Percentiles rank a stretch among this genome's conserved stretches.
phyloP scores from a whole-genome alignment of 2,797 vertebrate genomes.

The Gymnothorax reevesii region DNA sequence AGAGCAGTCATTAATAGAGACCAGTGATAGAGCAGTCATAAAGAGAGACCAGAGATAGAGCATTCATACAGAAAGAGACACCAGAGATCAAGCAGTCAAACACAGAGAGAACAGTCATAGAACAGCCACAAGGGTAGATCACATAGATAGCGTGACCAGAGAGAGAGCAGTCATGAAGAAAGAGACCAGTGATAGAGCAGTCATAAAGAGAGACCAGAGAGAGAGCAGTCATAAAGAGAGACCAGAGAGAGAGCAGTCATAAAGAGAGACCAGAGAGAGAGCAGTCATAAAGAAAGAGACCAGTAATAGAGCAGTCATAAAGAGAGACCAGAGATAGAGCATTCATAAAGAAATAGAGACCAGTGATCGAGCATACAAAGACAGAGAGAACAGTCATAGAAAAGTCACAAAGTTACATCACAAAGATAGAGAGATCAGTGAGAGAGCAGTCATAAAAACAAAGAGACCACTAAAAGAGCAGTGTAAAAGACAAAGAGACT shows the following conservation, averaged over 20 bases:
- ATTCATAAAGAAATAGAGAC: too few species aligned
- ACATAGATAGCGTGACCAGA: constrained; percentile 70
- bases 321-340: constrained; percentile 76
- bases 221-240: constrained; percentile 49
- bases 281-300: too few species aligned
- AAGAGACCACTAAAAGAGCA: too few species aligned
- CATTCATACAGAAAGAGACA: constrained; percentile 46
- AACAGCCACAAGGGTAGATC: constrained; percentile 55
- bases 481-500: too few species aligned
- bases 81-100: constrained; percentile 59
- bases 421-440: constrained; percentile 30
- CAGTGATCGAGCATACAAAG: neutral
- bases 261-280: constrained; percentile 13
- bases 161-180: constrained; percentile 57
- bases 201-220: constrained; percentile 55
- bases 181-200: constrained; percentile 46
- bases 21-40: constrained; percentile 55
- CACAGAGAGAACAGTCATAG: constrained; percentile 44
- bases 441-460: constrained; percentile 54
- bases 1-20: constrained; percentile 48
- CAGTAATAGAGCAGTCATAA: constrained; percentile 18
- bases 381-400: constrained; percentile 35
- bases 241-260: constrained; percentile 54
- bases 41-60: constrained; percentile 75
- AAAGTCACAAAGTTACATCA: constrained; percentile 53